Conservation (phyloP, 2,888 invertebrate genomes). For the Amphipoea lucens region DNA sequence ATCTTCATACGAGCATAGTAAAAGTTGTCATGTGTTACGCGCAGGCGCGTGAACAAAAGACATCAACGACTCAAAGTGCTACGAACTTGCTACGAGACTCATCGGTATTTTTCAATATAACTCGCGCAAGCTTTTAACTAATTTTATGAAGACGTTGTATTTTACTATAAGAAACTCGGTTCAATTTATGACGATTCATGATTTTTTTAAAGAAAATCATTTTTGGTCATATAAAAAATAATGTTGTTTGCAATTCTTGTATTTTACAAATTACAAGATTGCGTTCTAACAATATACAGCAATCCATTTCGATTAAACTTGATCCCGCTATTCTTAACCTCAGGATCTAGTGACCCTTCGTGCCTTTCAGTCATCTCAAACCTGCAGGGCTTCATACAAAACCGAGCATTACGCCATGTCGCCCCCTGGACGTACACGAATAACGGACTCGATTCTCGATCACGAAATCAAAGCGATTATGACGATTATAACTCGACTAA, state of each 20-base stretch:
- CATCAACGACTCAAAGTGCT: slow-evolving; percentile 64
- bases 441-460: slow-evolving; percentile 78
- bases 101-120: slow-evolving; percentile 23
- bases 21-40: slow-evolving; percentile 16
- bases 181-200: neutral
- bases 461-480: slow-evolving; percentile 79
- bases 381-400: slow-evolving; percentile 53
- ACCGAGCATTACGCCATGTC: slow-evolving; percentile 69
- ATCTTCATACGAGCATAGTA: neutral
- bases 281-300: slow-evolving; percentile 22
- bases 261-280: slow-evolving; percentile 26
- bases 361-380: slow-evolving; percentile 57
- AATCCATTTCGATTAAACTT: slow-evolving; percentile 46
- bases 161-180: neutral
- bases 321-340: slow-evolving; percentile 57
- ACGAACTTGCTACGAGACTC: slow-evolving; percentile 54
- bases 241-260: neutral
- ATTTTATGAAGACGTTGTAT: neutral
- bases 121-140: neutral
- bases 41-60: slow-evolving; percentile 66
- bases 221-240: neutral
- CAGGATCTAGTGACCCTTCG: slow-evolving; percentile 49
- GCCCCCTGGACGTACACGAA: slow-evolving; percentile 72
- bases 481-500: slow-evolving; percentile 75
- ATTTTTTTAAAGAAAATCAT: neutral